Evolutionary conservation across 2,797 vertebrate species (phyloP), one percentile per base, ranked within the genome.

Genomic region (Sarcophilus harrisii): DNA sequence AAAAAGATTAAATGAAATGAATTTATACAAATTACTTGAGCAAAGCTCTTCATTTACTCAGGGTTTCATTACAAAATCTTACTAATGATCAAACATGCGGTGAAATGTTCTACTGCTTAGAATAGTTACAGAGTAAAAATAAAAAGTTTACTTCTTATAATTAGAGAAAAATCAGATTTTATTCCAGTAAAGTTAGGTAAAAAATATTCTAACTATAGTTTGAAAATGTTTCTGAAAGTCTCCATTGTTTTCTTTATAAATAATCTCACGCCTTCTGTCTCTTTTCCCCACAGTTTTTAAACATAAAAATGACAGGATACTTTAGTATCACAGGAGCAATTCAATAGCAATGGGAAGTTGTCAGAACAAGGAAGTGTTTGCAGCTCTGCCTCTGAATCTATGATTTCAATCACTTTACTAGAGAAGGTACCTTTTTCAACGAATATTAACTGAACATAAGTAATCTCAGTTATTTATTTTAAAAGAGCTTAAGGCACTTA

Each of bases 341-440:
- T 96, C 94, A 90, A 0, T 57, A 94, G 93, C 93, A 95, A 49
- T 10, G 21, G 38, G 90, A 89, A 97, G 94, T 0, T 95, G 73
- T 32, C 2, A 1, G 94, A 97, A 97, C 90, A 94, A 96, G 96
- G 94, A 98, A 97, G 96, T 97, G 57, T 58, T 52, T 91, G 66
- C 54, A 55, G 54, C 54, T 38, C n/a, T 73, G 91, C n/a, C 94
- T 8, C 93, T 49, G 58, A 87, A 94, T 89, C 93, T 92, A 28
- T 27, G 16, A 45, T 89, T 96, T 94, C 94, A 93, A 54, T 90
- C 94, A 95, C 73, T 57, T 29, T 57, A 60, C 6, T 12, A 8
- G 45, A 92, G 90, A 90, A 91, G 2, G 29, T 55, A 91, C 13
- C 54, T 73, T 38, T 93, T 92, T 92, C 90, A 60, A 93, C 91